Percentiles rank a stretch among this genome's conserved stretches.
These are phyloP conservation scores for Nasonia longicornis DNA, from an alignment of 1,140 invertebrate species.

Conservation along the genomic window DNA sequence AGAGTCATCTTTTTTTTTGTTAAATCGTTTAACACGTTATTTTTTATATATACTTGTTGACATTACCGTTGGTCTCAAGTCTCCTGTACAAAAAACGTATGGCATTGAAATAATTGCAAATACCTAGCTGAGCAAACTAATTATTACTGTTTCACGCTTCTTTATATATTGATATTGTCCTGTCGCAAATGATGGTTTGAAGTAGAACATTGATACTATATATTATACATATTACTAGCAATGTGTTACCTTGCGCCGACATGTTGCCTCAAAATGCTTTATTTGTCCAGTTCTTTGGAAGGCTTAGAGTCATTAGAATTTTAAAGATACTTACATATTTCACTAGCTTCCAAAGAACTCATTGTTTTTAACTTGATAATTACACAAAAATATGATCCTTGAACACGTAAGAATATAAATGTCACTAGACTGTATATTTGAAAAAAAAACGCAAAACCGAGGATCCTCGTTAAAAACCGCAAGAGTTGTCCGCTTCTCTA, in stretches of 20 bases:
- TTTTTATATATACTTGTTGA: constrained; percentile 25
- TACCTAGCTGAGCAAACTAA: constrained; percentile 44
- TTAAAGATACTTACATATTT: not conserved
- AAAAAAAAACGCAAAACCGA: constrained; percentile 16
- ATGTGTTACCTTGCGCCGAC: constrained; percentile 45
- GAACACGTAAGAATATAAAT: constrained; percentile 39
- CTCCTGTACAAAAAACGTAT: constrained; percentile 35
- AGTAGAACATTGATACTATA: constrained; percentile 36
- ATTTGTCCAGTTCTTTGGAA: constrained; percentile 40
- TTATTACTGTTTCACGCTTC: constrained; percentile 47
- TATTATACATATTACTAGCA: constrained; percentile 22
- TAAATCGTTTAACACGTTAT: constrained; percentile 42
- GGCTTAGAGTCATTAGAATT: not conserved
- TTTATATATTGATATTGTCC: constrained; percentile 44
- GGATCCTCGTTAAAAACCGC: constrained; percentile 39
- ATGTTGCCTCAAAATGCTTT: constrained; percentile 47
- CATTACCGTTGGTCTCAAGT: constrained; percentile 36
- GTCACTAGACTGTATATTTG: constrained; percentile 40
- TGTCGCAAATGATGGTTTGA: constrained; percentile 45
- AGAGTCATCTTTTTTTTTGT: constrained; percentile 40
- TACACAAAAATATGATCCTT: constrained; percentile 30
- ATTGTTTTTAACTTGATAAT: constrained; percentile 45
- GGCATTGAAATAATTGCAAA: constrained; percentile 43
- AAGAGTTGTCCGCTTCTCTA: constrained; percentile 16
- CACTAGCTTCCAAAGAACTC: constrained; percentile 9